Conservation (phyloP, 2,797 vertebrate genomes). For the Alca torda region DNA sequence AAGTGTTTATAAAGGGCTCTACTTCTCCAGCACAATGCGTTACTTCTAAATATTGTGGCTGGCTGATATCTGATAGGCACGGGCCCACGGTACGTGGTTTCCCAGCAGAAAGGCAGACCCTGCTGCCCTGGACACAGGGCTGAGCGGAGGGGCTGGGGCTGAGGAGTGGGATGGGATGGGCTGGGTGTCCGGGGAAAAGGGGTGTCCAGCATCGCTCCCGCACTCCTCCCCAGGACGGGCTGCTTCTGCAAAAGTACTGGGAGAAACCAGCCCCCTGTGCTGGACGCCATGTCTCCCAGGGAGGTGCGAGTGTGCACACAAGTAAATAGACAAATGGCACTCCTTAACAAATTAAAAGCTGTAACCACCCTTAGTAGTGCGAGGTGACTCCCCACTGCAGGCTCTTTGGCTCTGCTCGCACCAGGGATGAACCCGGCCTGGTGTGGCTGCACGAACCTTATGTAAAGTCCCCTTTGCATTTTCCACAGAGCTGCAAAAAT, state of each 20-base stretch:
- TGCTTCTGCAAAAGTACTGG: fast-evolving
- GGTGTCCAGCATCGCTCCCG: fast-evolving
- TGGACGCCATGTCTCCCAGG: fast-evolving
- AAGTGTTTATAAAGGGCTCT: neutral
- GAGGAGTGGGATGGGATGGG: neutral
- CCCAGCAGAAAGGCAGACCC: neutral
- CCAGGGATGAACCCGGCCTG: neutral
- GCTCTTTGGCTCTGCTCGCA: neutral
- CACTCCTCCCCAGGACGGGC: fast-evolving
- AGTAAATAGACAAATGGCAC: neutral
- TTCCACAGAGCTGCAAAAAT: neutral
- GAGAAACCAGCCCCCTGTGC: neutral
- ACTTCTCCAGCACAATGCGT: neutral
- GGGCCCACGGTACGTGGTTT: fast-evolving
- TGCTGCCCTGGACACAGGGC: fast-evolving
- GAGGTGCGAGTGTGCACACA: neutral
- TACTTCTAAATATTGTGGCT: neutral
- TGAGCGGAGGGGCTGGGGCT: fast-evolving
- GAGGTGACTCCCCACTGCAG: neutral
- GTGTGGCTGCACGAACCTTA: fast-evolving
- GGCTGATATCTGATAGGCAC: neutral
- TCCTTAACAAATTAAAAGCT: neutral
- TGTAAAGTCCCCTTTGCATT: neutral
- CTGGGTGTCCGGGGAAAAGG: fast-evolving
- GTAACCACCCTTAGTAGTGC: neutral